Conservation (phyloP, 2,888 invertebrate genomes). For the Drosophila tanythrix region DNA sequence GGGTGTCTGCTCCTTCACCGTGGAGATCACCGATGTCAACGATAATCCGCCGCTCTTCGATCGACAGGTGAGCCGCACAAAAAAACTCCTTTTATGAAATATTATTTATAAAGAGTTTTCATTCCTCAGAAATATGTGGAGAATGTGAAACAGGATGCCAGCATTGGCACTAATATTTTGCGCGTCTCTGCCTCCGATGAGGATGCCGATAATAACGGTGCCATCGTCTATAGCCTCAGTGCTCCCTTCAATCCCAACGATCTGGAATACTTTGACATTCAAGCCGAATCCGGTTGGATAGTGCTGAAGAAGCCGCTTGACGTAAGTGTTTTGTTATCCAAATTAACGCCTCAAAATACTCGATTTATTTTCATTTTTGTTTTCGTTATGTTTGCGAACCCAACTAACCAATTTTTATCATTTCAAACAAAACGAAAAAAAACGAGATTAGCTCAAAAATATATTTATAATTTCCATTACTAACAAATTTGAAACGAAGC, state of each 20-base stretch:
- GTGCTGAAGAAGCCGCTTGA: slow-evolving; percentile 97
- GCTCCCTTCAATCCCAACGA: slow-evolving; percentile 95
- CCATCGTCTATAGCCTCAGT: slow-evolving; percentile 95
- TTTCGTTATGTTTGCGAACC: slow-evolving; percentile 62
- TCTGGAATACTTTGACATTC: slow-evolving; percentile 98
- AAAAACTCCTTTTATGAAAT: fast-evolving
- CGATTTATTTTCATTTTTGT: slow-evolving; percentile 2
- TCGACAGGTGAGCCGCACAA: slow-evolving; percentile 89
- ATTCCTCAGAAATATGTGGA: slow-evolving; percentile 94
- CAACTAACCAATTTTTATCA: slow-evolving; percentile 67
- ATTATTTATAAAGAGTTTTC: not conserved
- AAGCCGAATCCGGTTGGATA: slow-evolving; percentile 98
- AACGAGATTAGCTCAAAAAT: not conserved
- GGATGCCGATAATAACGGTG: slow-evolving; percentile 98
- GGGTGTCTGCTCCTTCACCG: slow-evolving; percentile 99
- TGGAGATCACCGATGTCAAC: slow-evolving; percentile 98
- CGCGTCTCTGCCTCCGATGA: slow-evolving; percentile 98
- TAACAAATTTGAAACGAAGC: slow-evolving; percentile 47
- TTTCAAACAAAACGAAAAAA: slow-evolving; percentile 20
- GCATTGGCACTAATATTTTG: slow-evolving; percentile 96
- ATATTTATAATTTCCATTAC: slow-evolving; percentile 50
- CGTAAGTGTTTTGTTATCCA: slow-evolving; percentile 90
- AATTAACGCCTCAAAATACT: slow-evolving; percentile 1
- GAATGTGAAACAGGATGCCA: slow-evolving; percentile 98
- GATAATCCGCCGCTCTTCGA: slow-evolving; percentile 98